Evolutionary conservation across 2,888 invertebrate genomes (phyloP).

Genomic region (Tipula helvola): DNA sequence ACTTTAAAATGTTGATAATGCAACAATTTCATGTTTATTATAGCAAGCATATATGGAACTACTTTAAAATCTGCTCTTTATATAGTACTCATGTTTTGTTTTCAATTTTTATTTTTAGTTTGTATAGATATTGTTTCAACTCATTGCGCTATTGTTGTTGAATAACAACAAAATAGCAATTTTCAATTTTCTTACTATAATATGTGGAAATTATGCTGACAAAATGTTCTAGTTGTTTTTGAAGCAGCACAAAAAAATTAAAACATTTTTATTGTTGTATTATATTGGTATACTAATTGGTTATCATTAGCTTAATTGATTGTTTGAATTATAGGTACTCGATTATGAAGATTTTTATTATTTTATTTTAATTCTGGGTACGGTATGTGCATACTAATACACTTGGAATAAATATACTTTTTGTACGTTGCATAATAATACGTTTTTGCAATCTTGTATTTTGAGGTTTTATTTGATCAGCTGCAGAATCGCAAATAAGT

Average conservation of each 20-base stretch:
- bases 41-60: neutral
- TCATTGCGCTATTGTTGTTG: neutral
- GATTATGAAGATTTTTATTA: no score
- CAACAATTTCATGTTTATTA: neutral
- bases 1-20: neutral
- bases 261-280: neutral
- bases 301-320: neutral
- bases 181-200: neutral
- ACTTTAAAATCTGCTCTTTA: neutral
- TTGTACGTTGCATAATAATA: no score
- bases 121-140: neutral
- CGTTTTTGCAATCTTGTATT: no score
- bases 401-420: no score
- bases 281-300: neutral
- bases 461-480: no score
- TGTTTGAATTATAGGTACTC: neutral
- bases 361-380: no score
- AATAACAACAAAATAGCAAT: neutral
- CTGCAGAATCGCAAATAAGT: no score
- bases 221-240: neutral
- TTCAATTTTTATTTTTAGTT: neutral
- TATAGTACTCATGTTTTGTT: neutral
- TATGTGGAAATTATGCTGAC: neutral
- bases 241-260: neutral
- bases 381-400: no score